Evolutionary conservation across 2,797 vertebrate genomes (phyloP), one percentile per base, ranked within the genome.

Genomic region (Rhincodon typus): DNA sequence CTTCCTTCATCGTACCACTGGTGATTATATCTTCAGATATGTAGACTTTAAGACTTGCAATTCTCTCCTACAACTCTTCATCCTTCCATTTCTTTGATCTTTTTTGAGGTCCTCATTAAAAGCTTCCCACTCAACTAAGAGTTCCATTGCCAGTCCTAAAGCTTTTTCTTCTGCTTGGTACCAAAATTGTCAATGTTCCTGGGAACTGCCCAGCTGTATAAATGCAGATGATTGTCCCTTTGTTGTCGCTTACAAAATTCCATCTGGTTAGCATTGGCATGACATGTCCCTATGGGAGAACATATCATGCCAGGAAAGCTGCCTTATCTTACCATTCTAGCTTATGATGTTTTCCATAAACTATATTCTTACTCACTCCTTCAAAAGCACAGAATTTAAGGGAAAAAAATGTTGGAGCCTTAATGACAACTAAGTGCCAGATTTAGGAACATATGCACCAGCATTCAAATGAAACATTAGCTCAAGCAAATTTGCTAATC

Each of bases 381-480:
- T 93, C 66, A 69, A 69, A 69, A 93, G 62, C 7, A 67, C n/a
- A 69, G 62, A 67, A 93, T n/a, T n/a, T 34, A 66, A 6, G 15
- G 57, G 66, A 91, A 91, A 69, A 69, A 12, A 93, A 93, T 93
- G 38, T 66, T 93, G 94, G 1, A 53, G 17, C 15, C 46, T 57
- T 95, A 50, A 13, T 57, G 94, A 50, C 46, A 7, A 95, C 46
- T 53, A 72, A 57, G 27, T 53, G 70, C 70, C 94, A 95, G 94
- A 95, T 50, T 95, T 95, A 53, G 70, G 70, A 74, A 53, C 70
- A 95, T 95, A 74, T 95, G 70, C 70, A 77, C 46, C 69, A 72
- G 50, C 53, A 95, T 53, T 95, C 94, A 74, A 74, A 74, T 95
- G 94, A 95, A 95, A 95, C 94, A 95, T 77, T 74, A 95, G 94